A percentile compares a stretch with the other conserved stretches of the same genome.
Evolutionary conservation across 1,140 invertebrate genomes (phyloP).

Genomic region (Mycetomoellerius zeteki): DNA sequence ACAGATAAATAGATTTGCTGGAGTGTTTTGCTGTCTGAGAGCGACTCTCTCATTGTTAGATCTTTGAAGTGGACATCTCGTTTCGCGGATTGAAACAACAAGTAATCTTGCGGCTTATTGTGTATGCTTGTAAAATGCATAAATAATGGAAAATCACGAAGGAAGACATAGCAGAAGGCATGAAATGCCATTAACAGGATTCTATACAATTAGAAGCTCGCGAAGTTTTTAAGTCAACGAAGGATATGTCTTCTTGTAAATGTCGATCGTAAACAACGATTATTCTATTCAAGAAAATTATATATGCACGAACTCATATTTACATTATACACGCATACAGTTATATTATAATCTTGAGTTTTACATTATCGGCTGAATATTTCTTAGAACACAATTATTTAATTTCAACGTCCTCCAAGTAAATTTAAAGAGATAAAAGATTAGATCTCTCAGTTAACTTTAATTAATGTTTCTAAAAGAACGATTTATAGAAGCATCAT

Average conservation of each 20-base stretch:
- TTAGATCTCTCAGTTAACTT: neutral
- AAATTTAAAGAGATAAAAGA: neutral
- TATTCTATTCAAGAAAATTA: neutral
- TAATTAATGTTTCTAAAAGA: neutral
- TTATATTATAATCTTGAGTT: slow-evolving; percentile 1
- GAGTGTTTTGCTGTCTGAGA: neutral
- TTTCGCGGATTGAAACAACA: neutral
- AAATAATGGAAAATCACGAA: neutral
- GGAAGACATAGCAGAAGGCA: slow-evolving; percentile 1
- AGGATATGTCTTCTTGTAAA: slow-evolving; percentile 11
- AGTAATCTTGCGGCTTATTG: slow-evolving; percentile 16
- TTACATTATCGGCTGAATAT: neutral
- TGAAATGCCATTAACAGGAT: slow-evolving; percentile 39
- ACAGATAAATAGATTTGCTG: neutral
- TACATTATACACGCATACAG: neutral
- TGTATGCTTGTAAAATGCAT: neutral
- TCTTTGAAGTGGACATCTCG: slow-evolving; percentile 2
- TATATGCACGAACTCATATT: neutral
- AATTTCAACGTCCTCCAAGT: neutral
- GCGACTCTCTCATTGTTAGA: neutral
- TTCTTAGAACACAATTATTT: neutral
- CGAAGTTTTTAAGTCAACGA: slow-evolving; percentile 7
- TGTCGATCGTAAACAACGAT: slow-evolving; percentile 20
- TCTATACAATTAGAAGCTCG: neutral
- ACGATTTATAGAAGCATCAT: neutral